A percentile compares a stretch with the other conserved stretches of the same genome.
Conservation (phyloP, 2,113 vertebrate genomes). For the Oryzias woworae region DNA sequence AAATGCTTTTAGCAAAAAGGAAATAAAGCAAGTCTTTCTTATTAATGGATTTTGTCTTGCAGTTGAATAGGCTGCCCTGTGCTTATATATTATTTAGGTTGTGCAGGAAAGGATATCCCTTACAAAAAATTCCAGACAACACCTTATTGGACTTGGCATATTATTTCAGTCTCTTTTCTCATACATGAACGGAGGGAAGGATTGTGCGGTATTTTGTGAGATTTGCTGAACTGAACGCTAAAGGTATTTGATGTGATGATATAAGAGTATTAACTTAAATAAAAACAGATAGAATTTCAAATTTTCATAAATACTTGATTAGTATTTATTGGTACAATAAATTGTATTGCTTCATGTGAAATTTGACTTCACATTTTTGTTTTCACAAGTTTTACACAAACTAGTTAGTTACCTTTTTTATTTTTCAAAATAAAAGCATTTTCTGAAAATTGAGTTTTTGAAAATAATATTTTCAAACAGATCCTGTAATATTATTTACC, state of each 20-base stretch:
- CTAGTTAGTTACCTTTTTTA: too few species aligned
- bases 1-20: neutral
- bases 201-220: constrained; percentile 3
- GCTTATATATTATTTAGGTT: constrained; percentile 57
- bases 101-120: constrained; percentile 31
- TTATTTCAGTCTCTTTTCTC: constrained; percentile 11
- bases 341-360: too few species aligned
- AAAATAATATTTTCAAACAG: too few species aligned
- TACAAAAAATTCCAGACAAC: constrained; percentile 15
- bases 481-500: too few species aligned
- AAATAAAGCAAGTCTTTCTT: neutral
- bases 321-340: too few species aligned
- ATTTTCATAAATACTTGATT: neutral
- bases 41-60: constrained; percentile 28
- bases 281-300: neutral
- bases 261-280: neutral
- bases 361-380: too few species aligned
- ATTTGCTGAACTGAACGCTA: too few species aligned
- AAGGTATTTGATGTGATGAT: too few species aligned
- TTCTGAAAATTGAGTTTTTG: too few species aligned
- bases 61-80: constrained; percentile 4
- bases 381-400: too few species aligned
- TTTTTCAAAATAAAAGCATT: too few species aligned
- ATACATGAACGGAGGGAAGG: constrained; percentile 6
- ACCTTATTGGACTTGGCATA: constrained; percentile 29